phyloP scores from a whole-genome alignment of 2,797 vertebrate species.

The Setipinna tenuifilis region DNA sequence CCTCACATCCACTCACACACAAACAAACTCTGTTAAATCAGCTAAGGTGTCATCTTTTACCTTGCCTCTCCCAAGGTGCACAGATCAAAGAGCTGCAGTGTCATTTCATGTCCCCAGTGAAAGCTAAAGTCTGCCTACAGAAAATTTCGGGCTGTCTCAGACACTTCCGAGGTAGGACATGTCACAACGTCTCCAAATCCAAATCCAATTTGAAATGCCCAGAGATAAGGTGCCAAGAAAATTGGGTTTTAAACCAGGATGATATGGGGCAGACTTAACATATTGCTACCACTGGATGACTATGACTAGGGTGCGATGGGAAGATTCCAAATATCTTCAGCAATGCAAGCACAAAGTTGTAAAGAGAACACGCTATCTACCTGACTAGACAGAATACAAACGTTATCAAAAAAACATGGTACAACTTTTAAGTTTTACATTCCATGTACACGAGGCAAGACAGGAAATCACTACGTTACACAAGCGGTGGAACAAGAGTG shows the following conservation, averaged over 20 bases:
- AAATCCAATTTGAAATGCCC: conserved; percentile 71
- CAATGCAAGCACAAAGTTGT: not conserved
- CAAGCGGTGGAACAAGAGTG: not conserved
- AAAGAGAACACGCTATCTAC: not conserved
- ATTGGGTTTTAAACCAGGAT: conserved; percentile 67
- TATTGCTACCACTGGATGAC: conserved; percentile 16
- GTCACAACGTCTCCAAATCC: conserved; percentile 43
- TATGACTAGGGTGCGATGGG: conserved; percentile 2
- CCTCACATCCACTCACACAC: not conserved
- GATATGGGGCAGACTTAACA: conserved; percentile 52
- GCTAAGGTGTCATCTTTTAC: conserved; percentile 1
- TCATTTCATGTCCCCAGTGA: not conserved
- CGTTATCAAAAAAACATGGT: not conserved
- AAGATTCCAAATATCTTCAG: not conserved
- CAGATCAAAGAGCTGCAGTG: not conserved
- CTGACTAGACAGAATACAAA: not conserved
- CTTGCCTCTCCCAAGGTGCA: not conserved
- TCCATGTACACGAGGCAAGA: not conserved
- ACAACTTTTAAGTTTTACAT: not conserved
- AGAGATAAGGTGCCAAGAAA: conserved; percentile 66
- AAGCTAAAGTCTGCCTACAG: not conserved
- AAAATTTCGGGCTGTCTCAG: not conserved
- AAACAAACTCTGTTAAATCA: conserved; percentile 18
- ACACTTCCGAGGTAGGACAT: conserved; percentile 57
- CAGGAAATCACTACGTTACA: not conserved